phyloP scores from a whole-genome alignment of 1,140 invertebrate genomes.

The Microplitis mediator region DNA sequence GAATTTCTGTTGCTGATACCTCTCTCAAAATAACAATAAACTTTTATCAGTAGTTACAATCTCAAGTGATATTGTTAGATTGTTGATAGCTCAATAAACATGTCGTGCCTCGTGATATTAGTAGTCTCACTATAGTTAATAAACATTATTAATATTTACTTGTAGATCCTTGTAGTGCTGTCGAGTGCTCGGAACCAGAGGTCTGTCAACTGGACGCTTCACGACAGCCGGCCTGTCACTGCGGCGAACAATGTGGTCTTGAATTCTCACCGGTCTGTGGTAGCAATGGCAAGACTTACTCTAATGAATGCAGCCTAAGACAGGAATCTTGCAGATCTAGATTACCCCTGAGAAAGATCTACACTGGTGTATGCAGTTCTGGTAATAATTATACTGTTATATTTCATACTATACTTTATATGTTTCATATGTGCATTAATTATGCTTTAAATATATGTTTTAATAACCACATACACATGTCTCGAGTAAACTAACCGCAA shows the following conservation, averaged over 20 bases:
- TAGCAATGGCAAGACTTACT: constrained; percentile 85
- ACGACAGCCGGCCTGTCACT: constrained; percentile 78
- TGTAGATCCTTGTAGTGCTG: constrained; percentile 81
- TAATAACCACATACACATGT: not conserved
- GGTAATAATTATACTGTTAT: constrained; percentile 62
- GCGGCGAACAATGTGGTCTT: constrained; percentile 77
- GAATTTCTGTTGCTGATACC: not conserved
- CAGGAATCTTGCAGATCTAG: constrained; percentile 77
- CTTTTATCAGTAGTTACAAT: not conserved
- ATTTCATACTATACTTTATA: not conserved
- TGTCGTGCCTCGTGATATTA: no score
- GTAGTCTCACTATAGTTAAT: not conserved
- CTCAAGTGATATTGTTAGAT: not conserved
- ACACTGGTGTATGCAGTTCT: constrained; percentile 78
- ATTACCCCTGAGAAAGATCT: constrained; percentile 76
- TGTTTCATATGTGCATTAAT: not conserved
- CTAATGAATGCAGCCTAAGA: constrained; percentile 81
- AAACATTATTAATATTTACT: constrained; percentile 30
- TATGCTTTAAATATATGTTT: not conserved
- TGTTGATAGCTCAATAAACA: no score
- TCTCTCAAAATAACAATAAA: not conserved
- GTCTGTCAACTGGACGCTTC: constrained; percentile 83
- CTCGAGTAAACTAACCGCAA: no score
- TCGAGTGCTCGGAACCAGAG: constrained; percentile 79
- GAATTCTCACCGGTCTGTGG: constrained; percentile 85